These are phyloP conservation scores for Pimpla rufipes DNA, from an alignment of 2,888 invertebrate species.

Conservation along the genomic window DNA sequence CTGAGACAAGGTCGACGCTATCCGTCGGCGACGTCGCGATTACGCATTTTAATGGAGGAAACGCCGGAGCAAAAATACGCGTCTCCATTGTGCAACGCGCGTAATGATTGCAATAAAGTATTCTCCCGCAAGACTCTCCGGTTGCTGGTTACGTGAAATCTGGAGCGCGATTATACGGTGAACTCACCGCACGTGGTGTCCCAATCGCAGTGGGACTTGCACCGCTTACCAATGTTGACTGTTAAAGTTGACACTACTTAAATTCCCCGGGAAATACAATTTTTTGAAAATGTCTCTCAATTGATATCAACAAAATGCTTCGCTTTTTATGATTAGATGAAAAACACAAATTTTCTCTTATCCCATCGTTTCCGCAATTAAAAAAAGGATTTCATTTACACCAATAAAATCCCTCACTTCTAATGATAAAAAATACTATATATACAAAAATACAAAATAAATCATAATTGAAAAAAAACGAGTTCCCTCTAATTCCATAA, in stretches of 20 bases:
- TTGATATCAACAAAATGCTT: too few species aligned
- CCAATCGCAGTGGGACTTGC: neutral
- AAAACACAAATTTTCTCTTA: too few species aligned
- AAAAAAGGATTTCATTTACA: too few species aligned
- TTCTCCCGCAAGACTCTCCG: conserved; percentile 14
- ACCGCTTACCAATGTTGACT: neutral
- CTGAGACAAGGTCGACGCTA: neutral
- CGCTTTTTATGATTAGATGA: too few species aligned
- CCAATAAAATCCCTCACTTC: too few species aligned
- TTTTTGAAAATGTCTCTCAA: too few species aligned
- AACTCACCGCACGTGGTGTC: neutral
- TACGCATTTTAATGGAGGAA: conserved; percentile 37
- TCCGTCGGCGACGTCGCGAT: neutral
- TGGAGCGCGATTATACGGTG: conserved; percentile 13
- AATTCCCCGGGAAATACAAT: neutral
- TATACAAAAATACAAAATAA: too few species aligned
- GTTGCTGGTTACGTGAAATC: conserved; percentile 43
- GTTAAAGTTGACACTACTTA: neutral
- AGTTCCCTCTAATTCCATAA: too few species aligned
- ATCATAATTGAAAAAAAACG: too few species aligned
- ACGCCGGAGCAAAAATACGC: conserved; percentile 41
- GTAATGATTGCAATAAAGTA: conserved; percentile 50
- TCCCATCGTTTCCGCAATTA: too few species aligned
- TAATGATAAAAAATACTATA: too few species aligned
- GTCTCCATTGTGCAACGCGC: conserved; percentile 61